A percentile compares a stretch with the other conserved stretches of the same genome.
phyloP scores from a whole-genome alignment of 1,140 invertebrate genomes.

The Camponotus vicinus region DNA sequence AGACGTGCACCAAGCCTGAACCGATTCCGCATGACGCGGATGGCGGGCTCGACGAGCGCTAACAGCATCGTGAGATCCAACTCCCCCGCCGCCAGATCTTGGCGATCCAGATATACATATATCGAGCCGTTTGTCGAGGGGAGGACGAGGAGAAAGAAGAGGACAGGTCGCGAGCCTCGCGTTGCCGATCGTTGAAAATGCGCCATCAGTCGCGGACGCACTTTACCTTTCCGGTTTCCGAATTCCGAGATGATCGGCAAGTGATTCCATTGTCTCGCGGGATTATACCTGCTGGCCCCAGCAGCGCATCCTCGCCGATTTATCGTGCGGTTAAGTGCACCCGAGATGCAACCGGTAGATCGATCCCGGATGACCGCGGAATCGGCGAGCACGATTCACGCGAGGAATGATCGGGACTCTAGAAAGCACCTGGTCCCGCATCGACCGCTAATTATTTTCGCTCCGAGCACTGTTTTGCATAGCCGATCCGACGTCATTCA shows the following conservation, averaged over 20 bases:
- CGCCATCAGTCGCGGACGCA: slow-evolving; percentile 42
- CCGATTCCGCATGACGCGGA: slow-evolving; percentile 57
- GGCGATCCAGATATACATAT: slow-evolving; percentile 69
- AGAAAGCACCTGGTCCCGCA: slow-evolving; percentile 54
- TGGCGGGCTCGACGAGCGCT: slow-evolving; percentile 48
- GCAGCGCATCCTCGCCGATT: slow-evolving; percentile 73
- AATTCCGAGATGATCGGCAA: not conserved
- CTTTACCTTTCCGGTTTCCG: not conserved
- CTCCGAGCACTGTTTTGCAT: slow-evolving; percentile 2
- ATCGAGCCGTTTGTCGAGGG: not conserved
- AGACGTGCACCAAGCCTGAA: slow-evolving; percentile 53
- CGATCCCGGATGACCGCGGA: slow-evolving; percentile 66
- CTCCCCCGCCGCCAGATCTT: slow-evolving; percentile 59
- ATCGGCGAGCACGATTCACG: slow-evolving; percentile 68
- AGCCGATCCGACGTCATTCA: slow-evolving; percentile 10
- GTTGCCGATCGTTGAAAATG: slow-evolving; percentile 5
- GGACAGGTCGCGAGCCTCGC: not conserved
- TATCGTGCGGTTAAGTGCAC: slow-evolving; percentile 75
- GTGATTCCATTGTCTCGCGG: not conserved
- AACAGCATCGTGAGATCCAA: slow-evolving; percentile 73
- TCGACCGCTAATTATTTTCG: slow-evolving; percentile 47
- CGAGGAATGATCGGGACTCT: slow-evolving; percentile 57
- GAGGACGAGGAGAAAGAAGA: not conserved
- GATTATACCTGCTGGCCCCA: slow-evolving; percentile 59
- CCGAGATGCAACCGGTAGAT: slow-evolving; percentile 73